Evolutionary conservation across 2,797 vertebrate genomes (phyloP).

Genomic region (Cuniculus paca): DNA sequence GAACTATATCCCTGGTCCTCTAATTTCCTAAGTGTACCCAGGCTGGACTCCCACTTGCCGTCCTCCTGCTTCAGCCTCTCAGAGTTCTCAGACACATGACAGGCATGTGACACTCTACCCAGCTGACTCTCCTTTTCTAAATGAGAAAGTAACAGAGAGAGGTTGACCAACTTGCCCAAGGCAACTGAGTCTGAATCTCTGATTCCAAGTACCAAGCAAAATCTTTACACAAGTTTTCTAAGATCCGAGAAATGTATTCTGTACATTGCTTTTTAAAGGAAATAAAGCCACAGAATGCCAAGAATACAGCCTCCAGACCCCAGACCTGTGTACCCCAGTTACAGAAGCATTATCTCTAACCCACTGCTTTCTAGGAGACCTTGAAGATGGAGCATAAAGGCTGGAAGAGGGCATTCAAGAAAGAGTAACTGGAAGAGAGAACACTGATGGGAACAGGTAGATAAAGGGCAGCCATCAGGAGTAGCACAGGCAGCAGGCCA

Average conservation of each 20-base stretch:
- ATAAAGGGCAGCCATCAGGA: not conserved
- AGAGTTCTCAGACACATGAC: not conserved
- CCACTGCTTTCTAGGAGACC: not conserved
- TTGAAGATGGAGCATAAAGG: not conserved
- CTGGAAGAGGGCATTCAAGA: not conserved
- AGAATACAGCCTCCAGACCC: not conserved
- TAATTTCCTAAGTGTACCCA: not conserved
- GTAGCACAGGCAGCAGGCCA: not conserved
- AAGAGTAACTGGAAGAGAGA: not conserved
- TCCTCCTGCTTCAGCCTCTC: not conserved
- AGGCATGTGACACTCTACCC: not conserved
- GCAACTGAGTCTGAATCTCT: not conserved
- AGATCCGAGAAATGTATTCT: slow-evolving; percentile 16
- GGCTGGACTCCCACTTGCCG: not conserved
- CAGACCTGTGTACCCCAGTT: not conserved
- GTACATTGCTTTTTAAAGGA: slow-evolving; percentile 30
- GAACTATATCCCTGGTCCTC: too few relatives aligned
- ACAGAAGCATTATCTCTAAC: not conserved
- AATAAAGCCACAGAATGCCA: not conserved
- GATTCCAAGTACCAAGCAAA: slow-evolving; percentile 11
- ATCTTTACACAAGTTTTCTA: not conserved
- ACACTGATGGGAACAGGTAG: not conserved
- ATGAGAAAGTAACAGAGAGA: slow-evolving; percentile 22
- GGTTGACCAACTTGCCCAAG: not conserved
- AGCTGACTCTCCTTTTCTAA: not conserved